These are phyloP conservation scores for Neodiprion virginianus DNA, from an alignment of 1,140 invertebrate genomes.

Conservation along the genomic window DNA sequence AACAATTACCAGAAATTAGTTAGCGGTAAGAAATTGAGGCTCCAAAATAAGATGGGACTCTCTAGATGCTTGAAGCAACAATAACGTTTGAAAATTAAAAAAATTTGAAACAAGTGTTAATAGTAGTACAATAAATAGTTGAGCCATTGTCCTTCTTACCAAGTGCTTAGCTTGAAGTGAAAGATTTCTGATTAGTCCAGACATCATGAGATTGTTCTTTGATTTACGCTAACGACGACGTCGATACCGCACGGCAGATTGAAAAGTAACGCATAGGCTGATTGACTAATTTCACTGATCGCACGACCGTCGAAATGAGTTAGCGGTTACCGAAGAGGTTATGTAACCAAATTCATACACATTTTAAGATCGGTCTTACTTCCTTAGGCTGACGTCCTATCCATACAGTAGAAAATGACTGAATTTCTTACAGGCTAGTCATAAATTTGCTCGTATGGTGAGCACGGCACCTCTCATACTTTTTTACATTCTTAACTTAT, in stretches of 20 bases:
- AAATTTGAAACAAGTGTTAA: too few species aligned
- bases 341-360: background rate
- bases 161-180: slow-evolving; percentile 38
- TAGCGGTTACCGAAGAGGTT: background rate
- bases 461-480: too few species aligned
- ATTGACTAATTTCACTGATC: background rate
- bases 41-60: too few species aligned
- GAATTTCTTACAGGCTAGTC: too few species aligned
- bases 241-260: background rate
- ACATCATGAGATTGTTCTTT: slow-evolving; percentile 36
- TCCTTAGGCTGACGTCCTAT: too few species aligned
- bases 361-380: background rate
- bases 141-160: slow-evolving; percentile 31
- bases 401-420: too few species aligned
- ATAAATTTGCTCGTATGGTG: too few species aligned
- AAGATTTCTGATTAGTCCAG: slow-evolving; percentile 43
- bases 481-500: too few species aligned
- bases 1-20: background rate
- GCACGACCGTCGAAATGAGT: background rate
- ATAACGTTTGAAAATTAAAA: too few species aligned
- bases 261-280: too few species aligned
- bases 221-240: background rate
- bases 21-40: background rate
- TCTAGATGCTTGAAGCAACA: too few species aligned
- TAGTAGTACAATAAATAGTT: too few species aligned